Evolutionary conservation across 2,113 vertebrate genomes (phyloP).

Genomic region (Rhinopomastus cyanomelas): DNA sequence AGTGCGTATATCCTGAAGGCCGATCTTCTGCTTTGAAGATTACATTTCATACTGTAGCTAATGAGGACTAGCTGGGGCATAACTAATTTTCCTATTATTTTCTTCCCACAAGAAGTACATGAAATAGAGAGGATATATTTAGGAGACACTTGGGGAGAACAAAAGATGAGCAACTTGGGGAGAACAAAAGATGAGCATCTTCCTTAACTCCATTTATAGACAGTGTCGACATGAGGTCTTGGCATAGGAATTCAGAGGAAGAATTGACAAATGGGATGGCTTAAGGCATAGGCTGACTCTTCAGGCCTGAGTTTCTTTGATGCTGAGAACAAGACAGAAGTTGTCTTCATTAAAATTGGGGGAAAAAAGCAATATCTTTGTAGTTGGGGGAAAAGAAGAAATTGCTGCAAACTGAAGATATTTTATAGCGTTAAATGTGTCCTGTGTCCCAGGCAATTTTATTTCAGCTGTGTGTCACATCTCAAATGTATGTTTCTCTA

Average conservation of each 20-base stretch:
- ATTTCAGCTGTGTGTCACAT: neutral
- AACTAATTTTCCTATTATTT: neutral
- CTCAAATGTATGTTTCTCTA: neutral
- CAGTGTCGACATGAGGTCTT: neutral
- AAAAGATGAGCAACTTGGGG: neutral
- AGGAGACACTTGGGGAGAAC: neutral
- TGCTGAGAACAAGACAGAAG: neutral
- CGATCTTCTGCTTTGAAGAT: neutral
- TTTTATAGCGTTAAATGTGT: neutral
- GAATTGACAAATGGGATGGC: neutral
- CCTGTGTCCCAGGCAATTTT: neutral
- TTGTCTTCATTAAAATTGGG: neutral
- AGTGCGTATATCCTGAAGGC: neutral
- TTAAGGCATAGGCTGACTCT: neutral
- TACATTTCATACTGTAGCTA: neutral
- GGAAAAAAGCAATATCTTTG: neutral
- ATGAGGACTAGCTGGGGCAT: neutral
- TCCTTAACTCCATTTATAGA: neutral
- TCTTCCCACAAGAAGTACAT: neutral
- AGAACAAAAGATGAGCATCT: neutral
- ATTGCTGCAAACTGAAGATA: neutral
- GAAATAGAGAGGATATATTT: neutral
- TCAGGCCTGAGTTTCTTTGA: neutral
- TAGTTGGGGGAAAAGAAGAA: neutral
- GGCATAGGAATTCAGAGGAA: neutral